Evolutionary conservation across 2,888 invertebrate genomes (phyloP).

Genomic region (Plebejus argus): DNA sequence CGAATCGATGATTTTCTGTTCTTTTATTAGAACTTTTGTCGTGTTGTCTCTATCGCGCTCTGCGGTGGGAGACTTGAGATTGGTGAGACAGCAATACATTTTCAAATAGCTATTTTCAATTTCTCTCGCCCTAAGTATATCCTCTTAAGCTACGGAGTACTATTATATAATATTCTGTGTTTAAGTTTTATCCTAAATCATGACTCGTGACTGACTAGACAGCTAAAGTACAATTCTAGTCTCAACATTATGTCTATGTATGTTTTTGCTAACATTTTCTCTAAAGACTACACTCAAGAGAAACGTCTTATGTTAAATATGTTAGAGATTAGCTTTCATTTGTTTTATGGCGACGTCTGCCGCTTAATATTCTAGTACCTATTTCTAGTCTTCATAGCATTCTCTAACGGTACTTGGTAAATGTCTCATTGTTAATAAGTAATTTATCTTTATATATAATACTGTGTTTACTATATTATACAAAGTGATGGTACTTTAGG

Average conservation of each 20-base stretch:
- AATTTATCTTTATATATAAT: neutral
- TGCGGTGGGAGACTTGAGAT: too few species aligned
- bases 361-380: neutral
- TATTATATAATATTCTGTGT: too few species aligned
- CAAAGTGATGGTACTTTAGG: too few species aligned
- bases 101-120: too few species aligned
- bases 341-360: neutral
- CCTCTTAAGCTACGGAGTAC: too few species aligned
- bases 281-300: neutral
- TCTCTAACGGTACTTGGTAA: neutral
- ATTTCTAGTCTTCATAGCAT: neutral
- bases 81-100: too few species aligned
- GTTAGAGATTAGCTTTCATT: slow-evolving; percentile 10
- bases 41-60: too few species aligned
- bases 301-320: neutral
- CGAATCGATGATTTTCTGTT: too few species aligned
- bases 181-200: neutral
- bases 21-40: too few species aligned
- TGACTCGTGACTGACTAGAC: neutral
- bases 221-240: neutral
- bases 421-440: neutral
- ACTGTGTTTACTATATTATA: too few species aligned
- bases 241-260: neutral
- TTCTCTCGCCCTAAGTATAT: too few species aligned
- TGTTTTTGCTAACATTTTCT: neutral